phyloP scores from a whole-genome alignment of 2,113 vertebrate species.

The Upupa epops region DNA sequence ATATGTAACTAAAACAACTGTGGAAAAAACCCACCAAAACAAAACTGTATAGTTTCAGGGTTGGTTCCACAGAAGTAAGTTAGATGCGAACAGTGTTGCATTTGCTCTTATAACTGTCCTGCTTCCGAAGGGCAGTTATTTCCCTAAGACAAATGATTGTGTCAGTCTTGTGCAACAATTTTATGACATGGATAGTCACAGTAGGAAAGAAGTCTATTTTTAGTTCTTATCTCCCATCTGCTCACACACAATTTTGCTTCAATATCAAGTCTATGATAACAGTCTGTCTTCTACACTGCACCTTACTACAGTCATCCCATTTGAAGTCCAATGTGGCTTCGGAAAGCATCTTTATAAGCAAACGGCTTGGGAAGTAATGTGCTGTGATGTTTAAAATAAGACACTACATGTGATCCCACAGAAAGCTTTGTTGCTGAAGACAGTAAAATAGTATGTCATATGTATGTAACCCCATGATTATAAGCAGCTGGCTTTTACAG shows the following conservation, averaged over 20 bases:
- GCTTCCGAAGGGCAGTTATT: background rate
- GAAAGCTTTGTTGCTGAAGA: background rate
- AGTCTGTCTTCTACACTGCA: background rate
- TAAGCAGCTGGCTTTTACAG: background rate
- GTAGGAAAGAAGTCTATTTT: conserved; percentile 45
- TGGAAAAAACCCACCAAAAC: too few relatives aligned
- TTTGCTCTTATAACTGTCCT: background rate
- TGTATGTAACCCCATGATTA: background rate
- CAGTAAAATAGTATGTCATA: background rate
- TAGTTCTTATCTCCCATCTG: conserved; percentile 53
- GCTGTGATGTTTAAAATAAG: background rate
- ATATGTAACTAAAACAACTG: background rate
- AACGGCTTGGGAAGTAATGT: background rate
- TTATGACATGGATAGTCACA: conserved; percentile 13
- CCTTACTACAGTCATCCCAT: background rate
- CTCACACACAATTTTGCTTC: background rate
- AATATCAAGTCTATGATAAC: background rate
- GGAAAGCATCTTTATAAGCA: conserved; percentile 1
- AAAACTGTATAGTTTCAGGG: background rate
- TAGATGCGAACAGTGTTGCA: background rate
- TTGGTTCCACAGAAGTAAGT: background rate
- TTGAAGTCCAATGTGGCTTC: background rate
- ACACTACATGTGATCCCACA: background rate
- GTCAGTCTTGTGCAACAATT: background rate
- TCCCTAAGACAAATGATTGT: background rate